phyloP scores from a whole-genome alignment of 1,140 invertebrate species.

The Ganaspis sp. region DNA sequence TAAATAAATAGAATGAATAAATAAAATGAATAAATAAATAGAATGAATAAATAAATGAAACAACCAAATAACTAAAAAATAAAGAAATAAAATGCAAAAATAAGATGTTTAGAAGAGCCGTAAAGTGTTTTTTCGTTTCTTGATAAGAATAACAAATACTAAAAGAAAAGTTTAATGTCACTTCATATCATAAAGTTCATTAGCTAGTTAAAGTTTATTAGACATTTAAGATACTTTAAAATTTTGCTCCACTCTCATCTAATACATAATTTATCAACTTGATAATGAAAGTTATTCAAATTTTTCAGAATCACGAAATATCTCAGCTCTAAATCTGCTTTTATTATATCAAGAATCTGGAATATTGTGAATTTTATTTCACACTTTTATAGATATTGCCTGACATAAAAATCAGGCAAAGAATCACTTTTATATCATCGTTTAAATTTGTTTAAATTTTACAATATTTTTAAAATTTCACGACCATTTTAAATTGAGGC shows the following conservation, averaged over 20 bases:
- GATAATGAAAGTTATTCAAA: too few species aligned
- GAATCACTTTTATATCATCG: constrained; percentile 2
- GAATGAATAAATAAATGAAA: too few species aligned
- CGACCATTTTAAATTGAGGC: too few species aligned
- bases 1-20: too few species aligned
- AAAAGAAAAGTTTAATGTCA: too few species aligned
- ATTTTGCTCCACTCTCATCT: not conserved
- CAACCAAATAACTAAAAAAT: too few species aligned
- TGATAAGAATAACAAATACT: too few species aligned
- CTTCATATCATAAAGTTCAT: too few species aligned
- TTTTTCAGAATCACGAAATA: not conserved
- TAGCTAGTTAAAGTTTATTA: not conserved
- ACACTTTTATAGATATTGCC: constrained; percentile 5
- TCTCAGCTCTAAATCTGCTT: not conserved
- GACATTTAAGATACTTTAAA: not conserved
- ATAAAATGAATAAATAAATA: too few species aligned
- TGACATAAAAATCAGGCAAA: not conserved
- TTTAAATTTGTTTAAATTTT: constrained; percentile 15
- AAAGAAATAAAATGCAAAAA: too few species aligned
- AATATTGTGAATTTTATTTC: constrained; percentile 14
- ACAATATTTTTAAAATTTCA: not conserved
- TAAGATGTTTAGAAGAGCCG: too few species aligned
- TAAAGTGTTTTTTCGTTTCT: too few species aligned
- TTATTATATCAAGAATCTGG: constrained; percentile 6
- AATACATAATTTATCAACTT: not conserved